These are phyloP conservation scores for Drosophila multiciliata DNA, from an alignment of 2,888 invertebrate genomes.

Conservation along the genomic window DNA sequence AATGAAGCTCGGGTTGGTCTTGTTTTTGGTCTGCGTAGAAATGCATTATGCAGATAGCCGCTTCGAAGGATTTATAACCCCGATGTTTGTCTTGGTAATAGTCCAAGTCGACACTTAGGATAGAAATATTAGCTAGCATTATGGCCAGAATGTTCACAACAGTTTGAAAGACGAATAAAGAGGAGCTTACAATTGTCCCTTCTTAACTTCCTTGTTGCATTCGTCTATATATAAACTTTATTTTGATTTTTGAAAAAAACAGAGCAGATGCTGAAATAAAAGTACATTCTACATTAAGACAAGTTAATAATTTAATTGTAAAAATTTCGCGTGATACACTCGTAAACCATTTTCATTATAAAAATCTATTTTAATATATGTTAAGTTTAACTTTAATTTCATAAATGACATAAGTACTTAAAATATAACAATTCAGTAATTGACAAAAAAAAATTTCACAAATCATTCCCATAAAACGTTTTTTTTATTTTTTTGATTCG, in stretches of 20 bases:
- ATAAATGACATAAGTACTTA: neutral
- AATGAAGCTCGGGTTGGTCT: constrained; percentile 65
- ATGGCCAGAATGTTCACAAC: constrained; percentile 19
- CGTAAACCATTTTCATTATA: neutral
- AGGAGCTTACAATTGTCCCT: neutral
- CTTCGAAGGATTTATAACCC: constrained; percentile 65
- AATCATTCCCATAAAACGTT: neutral
- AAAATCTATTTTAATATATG: neutral
- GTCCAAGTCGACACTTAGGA: constrained; percentile 65
- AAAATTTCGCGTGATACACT: neutral
- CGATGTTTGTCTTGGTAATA: constrained; percentile 72
- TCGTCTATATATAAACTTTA: neutral
- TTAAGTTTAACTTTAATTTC: neutral
- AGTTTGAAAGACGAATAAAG: neutral
- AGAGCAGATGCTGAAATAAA: neutral
- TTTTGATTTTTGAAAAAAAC: neutral
- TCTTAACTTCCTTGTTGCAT: neutral
- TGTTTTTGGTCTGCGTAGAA: constrained; percentile 65
- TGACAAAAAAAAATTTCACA: neutral
- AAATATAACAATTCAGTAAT: neutral
- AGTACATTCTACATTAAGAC: neutral
- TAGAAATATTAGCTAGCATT: constrained; percentile 59
- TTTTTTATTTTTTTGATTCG: neutral
- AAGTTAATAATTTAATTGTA: neutral
- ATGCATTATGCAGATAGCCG: constrained; percentile 76